These are phyloP conservation scores for Bombus polaris DNA, from an alignment of 1,140 invertebrate genomes.

Conservation along the genomic window DNA sequence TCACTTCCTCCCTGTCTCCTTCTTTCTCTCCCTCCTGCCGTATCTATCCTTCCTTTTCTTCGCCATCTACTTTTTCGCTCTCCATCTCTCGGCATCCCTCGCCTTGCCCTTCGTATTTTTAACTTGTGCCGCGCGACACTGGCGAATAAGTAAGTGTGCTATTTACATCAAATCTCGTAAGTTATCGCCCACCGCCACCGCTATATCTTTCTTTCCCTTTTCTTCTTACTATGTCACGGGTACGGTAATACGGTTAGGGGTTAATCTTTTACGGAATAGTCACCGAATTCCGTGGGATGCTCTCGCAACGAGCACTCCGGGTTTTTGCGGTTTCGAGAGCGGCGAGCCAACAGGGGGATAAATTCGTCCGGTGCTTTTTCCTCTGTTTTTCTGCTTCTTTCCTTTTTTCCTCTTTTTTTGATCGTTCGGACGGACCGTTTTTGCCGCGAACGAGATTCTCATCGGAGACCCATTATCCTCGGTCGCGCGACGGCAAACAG, in stretches of 20 bases:
- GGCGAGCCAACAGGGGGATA: constrained; percentile 21
- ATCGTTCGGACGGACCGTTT: neutral
- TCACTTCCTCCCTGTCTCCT: constrained; percentile 58
- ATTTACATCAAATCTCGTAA: constrained; percentile 82
- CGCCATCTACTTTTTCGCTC: constrained; percentile 25
- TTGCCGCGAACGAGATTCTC: constrained; percentile 37
- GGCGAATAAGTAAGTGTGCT: constrained; percentile 81
- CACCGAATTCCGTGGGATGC: constrained; percentile 28
- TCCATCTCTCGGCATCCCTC: constrained; percentile 50
- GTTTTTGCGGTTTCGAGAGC: constrained; percentile 33
- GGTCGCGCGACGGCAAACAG: constrained; percentile 21
- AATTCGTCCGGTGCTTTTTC: constrained; percentile 33
- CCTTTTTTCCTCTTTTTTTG: neutral
- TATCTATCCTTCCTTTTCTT: constrained; percentile 33
- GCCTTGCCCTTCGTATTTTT: constrained; percentile 77
- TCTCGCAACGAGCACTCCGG: constrained; percentile 4
- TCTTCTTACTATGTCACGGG: neutral
- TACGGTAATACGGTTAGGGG: constrained; percentile 36
- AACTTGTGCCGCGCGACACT: constrained; percentile 77
- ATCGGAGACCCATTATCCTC: constrained; percentile 34
- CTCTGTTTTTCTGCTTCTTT: neutral
- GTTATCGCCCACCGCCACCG: constrained; percentile 71
- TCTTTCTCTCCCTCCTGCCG: constrained; percentile 26
- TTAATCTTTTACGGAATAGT: constrained; percentile 51
- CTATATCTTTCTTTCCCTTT: constrained; percentile 3